Evolutionary conservation across 2,797 vertebrate species (phyloP).

Genomic region (Crypturellus tataupa): DNA sequence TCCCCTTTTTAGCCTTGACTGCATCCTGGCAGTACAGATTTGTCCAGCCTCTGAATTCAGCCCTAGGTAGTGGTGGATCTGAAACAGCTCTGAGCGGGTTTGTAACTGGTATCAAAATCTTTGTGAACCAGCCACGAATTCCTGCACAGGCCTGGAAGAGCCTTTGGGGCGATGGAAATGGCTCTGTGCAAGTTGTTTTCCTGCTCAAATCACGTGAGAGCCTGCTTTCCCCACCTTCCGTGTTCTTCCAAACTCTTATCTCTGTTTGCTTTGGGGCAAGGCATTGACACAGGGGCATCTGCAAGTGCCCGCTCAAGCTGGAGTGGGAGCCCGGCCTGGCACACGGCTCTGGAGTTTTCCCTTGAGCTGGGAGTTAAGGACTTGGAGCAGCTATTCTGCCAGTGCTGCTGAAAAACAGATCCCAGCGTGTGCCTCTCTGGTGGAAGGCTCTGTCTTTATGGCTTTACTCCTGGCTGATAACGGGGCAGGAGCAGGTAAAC

Average conservation of each 20-base stretch:
- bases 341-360: not conserved
- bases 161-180: not conserved
- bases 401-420: not conserved
- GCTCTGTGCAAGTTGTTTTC: not conserved
- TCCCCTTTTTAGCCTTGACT: not conserved
- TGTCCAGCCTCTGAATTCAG: not conserved
- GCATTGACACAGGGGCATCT: not conserved
- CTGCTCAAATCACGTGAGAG: not conserved
- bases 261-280: constrained; percentile 2
- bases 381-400: not conserved
- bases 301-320: not conserved
- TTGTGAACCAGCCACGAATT: not conserved
- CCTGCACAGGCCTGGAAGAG: not conserved
- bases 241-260: constrained; percentile 27
- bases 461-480: constrained; percentile 69
- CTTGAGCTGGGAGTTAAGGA: not conserved
- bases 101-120: not conserved
- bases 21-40: not conserved
- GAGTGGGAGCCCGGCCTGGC: accelerated
- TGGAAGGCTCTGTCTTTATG: not conserved
- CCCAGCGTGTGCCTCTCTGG: not conserved
- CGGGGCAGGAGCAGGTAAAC: constrained; percentile 69
- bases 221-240: constrained; percentile 4
- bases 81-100: not conserved
- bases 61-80: not conserved